Percentiles rank a stretch among this genome's conserved stretches.
Evolutionary conservation across 2,797 vertebrate species (phyloP).

Genomic region (Potorous gilbertii): DNA sequence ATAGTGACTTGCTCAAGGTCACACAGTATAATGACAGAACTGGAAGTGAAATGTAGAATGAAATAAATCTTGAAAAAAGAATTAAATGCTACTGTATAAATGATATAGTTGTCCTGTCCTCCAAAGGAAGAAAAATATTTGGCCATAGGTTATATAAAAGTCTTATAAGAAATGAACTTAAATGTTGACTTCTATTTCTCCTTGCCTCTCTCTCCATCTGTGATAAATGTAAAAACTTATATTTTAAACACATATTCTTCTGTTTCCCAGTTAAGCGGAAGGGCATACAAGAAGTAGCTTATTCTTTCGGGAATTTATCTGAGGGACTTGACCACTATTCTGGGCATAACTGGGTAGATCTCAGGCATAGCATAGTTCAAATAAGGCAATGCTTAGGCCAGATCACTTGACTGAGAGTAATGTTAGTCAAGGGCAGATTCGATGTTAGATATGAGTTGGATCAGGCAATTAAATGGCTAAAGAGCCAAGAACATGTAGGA

Average conservation of each 20-base stretch:
- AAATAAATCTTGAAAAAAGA: neutral
- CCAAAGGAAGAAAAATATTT: slow-evolving; percentile 7
- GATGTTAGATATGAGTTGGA: neutral
- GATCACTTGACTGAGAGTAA: neutral
- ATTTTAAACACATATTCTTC: neutral
- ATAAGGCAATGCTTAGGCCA: slow-evolving; percentile 1
- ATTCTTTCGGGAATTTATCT: neutral
- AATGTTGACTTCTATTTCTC: neutral
- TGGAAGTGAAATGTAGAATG: neutral
- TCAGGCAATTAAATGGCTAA: neutral
- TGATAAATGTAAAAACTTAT: neutral
- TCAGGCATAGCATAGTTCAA: neutral
- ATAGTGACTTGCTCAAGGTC: neutral
- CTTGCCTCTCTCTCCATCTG: neutral
- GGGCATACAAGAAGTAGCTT: neutral
- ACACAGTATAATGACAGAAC: neutral
- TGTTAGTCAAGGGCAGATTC: neutral
- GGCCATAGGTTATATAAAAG: neutral
- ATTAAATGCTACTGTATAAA: neutral
- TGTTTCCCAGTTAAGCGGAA: neutral
- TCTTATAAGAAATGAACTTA: neutral
- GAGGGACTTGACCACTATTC: neutral
- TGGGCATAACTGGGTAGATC: neutral
- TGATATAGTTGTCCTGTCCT: neutral
- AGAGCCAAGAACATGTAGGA: neutral